These are phyloP conservation scores for Stenoptilia bipunctidactyla DNA, from an alignment of 2,888 invertebrate species.

Conservation along the genomic window DNA sequence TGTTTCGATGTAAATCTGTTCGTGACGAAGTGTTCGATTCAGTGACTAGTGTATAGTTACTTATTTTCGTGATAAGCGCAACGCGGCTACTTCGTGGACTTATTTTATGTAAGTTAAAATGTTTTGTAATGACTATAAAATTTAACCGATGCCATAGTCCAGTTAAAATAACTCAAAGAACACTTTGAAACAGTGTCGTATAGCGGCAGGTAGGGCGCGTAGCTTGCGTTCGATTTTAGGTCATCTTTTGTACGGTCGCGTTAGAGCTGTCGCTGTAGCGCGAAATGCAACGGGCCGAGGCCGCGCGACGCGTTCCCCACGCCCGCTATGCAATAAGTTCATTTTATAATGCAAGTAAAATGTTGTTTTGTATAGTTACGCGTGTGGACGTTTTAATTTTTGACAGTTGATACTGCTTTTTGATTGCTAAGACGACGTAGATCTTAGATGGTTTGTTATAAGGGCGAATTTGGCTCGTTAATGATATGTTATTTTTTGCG, in stretches of 20 bases:
- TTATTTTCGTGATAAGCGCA: slow-evolving; percentile 71
- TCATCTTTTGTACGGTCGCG: slow-evolving; percentile 66
- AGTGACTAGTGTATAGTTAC: slow-evolving; percentile 69
- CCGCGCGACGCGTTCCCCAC: slow-evolving; percentile 54
- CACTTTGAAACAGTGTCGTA: slow-evolving; percentile 42
- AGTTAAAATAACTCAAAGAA: slow-evolving; percentile 56
- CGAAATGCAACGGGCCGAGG: slow-evolving; percentile 67
- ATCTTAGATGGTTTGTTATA: slow-evolving; percentile 37
- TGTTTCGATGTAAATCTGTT: slow-evolving; percentile 35
- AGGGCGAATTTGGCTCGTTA: slow-evolving; percentile 45
- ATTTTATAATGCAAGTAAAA: slow-evolving; percentile 55
- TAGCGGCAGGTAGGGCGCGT: slow-evolving; percentile 33
- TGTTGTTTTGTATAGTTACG: slow-evolving; percentile 60
- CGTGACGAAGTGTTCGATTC: slow-evolving; percentile 64
- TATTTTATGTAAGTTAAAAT: slow-evolving; percentile 60
- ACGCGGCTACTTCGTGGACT: slow-evolving; percentile 60
- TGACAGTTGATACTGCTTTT: slow-evolving; percentile 68
- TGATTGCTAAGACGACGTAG: slow-evolving; percentile 37
- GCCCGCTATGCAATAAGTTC: slow-evolving; percentile 52
- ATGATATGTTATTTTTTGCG: slow-evolving; percentile 58
- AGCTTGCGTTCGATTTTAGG: slow-evolving; percentile 65
- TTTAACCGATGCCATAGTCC: slow-evolving; percentile 29
- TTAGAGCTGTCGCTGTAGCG: slow-evolving; percentile 53
- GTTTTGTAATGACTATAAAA: slow-evolving; percentile 32
- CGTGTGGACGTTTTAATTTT: slow-evolving; percentile 66